These are phyloP conservation scores for Coleophora flavipennella DNA, from an alignment of 2,888 invertebrate genomes.

Conservation along the genomic window DNA sequence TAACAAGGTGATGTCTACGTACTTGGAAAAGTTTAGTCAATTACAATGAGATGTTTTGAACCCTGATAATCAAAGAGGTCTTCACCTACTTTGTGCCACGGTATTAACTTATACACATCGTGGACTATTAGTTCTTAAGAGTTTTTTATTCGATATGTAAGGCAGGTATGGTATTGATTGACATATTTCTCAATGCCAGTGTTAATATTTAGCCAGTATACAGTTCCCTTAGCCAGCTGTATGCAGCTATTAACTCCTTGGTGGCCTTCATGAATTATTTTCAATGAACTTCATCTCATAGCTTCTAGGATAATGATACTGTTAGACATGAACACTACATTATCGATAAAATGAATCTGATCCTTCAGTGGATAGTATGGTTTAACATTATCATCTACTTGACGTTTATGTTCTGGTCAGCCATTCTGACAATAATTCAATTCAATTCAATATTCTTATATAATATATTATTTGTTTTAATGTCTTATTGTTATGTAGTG, in stretches of 20 bases:
- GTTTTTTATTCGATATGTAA: conserved; percentile 3
- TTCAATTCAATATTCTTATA: too few relatives aligned
- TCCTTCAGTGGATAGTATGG: too few relatives aligned
- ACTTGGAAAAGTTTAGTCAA: conserved; percentile 11
- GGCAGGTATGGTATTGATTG: conserved; percentile 11
- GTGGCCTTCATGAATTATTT: conserved; percentile 6
- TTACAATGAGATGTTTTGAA: conserved; percentile 10
- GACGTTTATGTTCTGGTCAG: too few relatives aligned
- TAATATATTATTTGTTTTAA: too few relatives aligned
- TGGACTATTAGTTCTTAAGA: conserved; percentile 3
- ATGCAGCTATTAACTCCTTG: conserved; percentile 10
- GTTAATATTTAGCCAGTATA: conserved; percentile 13
- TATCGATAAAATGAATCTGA: too few relatives aligned
- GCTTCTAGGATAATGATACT: not conserved
- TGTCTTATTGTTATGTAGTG: too few relatives aligned
- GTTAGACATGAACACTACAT: not conserved
- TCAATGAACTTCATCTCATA: not conserved
- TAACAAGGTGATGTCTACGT: conserved; percentile 3
- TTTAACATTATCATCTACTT: too few relatives aligned
- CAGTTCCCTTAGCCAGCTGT: conserved; percentile 3
- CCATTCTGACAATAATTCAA: too few relatives aligned
- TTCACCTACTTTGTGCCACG: conserved; percentile 12
- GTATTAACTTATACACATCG: not conserved
- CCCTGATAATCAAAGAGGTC: conserved; percentile 10
- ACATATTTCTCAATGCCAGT: conserved; percentile 12